A percentile compares a stretch with the other conserved stretches of the same genome.
phyloP scores from a whole-genome alignment of 2,888 invertebrate species.

The Alloscopus bannaensis region DNA sequence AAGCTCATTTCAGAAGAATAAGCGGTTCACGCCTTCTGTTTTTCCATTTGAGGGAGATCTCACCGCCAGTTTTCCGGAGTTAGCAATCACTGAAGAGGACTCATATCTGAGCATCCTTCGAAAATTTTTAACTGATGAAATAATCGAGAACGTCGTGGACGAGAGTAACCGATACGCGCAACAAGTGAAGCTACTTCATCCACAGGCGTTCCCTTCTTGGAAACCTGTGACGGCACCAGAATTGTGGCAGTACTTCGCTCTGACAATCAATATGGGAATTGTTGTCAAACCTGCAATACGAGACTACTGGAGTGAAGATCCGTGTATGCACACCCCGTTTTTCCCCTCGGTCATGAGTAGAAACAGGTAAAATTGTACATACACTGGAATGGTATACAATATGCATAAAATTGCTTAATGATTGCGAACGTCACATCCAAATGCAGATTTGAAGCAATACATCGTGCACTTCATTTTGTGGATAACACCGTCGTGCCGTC shows the following conservation, averaged over 20 bases:
- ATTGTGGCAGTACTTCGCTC: not conserved
- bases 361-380: not conserved
- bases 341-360: not conserved
- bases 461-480: not conserved
- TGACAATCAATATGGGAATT: not conserved
- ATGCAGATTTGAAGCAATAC: not conserved
- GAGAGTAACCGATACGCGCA: not conserved
- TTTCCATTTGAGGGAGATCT: not conserved
- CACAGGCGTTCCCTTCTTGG: not conserved
- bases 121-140: not conserved
- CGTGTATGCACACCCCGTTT: not conserved
- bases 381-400: not conserved
- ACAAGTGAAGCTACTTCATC: not conserved
- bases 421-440: not conserved
- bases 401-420: not conserved
- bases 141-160: not conserved
- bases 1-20: too few species aligned
- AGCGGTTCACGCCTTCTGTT: not conserved
- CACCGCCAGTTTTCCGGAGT: not conserved
- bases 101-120: too few species aligned
- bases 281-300: not conserved
- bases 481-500: not conserved
- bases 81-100: too few species aligned
- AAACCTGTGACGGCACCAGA: not conserved
- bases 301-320: not conserved